These are phyloP conservation scores for Pseudocheirus occidentalis DNA, from an alignment of 2,797 vertebrate genomes.

Conservation along the genomic window DNA sequence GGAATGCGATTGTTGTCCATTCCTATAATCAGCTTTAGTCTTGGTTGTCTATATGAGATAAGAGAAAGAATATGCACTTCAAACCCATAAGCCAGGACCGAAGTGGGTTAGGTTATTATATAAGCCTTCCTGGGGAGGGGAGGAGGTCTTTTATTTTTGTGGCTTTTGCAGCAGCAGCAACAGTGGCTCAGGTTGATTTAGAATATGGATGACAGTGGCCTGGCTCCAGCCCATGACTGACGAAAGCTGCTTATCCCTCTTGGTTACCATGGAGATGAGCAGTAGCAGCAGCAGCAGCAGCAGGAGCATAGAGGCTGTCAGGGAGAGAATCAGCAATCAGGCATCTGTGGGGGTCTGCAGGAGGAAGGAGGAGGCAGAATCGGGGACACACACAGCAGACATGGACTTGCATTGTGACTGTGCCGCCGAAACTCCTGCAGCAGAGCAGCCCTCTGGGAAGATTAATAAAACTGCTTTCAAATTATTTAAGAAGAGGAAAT, in stretches of 20 bases:
- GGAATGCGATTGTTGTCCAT: not conserved
- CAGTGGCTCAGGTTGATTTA: slow-evolving; percentile 75
- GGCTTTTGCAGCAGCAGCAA: slow-evolving; percentile 28
- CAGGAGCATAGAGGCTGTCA: slow-evolving; percentile 83
- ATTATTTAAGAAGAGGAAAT: slow-evolving; percentile 94
- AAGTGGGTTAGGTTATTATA: slow-evolving; percentile 75
- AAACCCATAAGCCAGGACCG: not conserved
- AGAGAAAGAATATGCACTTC: not conserved
- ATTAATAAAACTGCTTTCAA: slow-evolving; percentile 99
- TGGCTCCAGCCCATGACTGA: slow-evolving; percentile 90
- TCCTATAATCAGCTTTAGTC: slow-evolving; percentile 6
- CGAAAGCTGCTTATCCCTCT: slow-evolving; percentile 92
- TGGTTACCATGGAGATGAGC: slow-evolving; percentile 86
- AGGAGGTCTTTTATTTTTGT: slow-evolving; percentile 40
- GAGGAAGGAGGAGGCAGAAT: slow-evolving; percentile 77
- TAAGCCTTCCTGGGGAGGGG: slow-evolving; percentile 73
- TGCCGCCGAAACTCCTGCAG: slow-evolving; percentile 89
- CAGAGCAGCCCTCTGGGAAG: slow-evolving; percentile 93
- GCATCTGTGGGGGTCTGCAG: slow-evolving; percentile 81
- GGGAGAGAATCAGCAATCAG: slow-evolving; percentile 82
- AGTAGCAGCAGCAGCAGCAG: slow-evolving; percentile 78
- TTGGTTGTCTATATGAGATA: not conserved
- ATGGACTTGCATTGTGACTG: slow-evolving; percentile 95
- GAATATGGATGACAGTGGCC: slow-evolving; percentile 81
- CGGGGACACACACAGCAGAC: slow-evolving; percentile 84